A percentile compares a stretch with the other conserved stretches of the same genome.
Evolutionary conservation across 1,140 invertebrate species (phyloP).

Genomic region (Macrosteles quadrilineatus): DNA sequence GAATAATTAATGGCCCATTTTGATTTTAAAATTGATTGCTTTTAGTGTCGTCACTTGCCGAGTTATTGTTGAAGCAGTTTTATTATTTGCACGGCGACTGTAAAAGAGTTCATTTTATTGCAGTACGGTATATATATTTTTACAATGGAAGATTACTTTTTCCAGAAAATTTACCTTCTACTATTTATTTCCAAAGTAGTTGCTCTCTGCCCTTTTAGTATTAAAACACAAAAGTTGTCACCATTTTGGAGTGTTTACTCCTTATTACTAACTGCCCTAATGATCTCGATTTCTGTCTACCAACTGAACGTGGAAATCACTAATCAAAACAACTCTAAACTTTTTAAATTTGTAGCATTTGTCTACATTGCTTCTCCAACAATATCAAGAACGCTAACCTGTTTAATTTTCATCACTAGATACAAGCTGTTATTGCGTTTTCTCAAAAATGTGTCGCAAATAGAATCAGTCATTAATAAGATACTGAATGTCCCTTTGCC

Average conservation of each 20-base stretch:
- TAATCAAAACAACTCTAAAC: background rate
- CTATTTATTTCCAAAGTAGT: background rate
- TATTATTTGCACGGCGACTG: no score
- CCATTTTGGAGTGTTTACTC: background rate
- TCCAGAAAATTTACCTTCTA: background rate
- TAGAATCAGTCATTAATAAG: background rate
- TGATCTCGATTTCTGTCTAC: background rate
- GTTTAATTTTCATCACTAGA: background rate
- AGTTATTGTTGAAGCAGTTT: no score
- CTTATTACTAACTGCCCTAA: background rate
- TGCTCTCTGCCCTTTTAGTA: background rate
- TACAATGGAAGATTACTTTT: no score
- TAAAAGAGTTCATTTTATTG: no score
- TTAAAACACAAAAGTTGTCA: background rate
- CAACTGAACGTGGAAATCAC: background rate
- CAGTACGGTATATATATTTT: no score
- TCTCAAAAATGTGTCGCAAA: background rate
- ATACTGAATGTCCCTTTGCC: background rate
- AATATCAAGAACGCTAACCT: background rate
- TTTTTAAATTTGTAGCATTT: slow-evolving; percentile 14
- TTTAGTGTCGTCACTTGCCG: no score
- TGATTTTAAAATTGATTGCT: no score
- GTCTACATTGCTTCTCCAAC: background rate
- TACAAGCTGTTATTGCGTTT: background rate
- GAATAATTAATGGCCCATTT: no score